These are phyloP conservation scores for Ladona fulva DNA, from an alignment of 1,140 invertebrate genomes.

Conservation along the genomic window DNA sequence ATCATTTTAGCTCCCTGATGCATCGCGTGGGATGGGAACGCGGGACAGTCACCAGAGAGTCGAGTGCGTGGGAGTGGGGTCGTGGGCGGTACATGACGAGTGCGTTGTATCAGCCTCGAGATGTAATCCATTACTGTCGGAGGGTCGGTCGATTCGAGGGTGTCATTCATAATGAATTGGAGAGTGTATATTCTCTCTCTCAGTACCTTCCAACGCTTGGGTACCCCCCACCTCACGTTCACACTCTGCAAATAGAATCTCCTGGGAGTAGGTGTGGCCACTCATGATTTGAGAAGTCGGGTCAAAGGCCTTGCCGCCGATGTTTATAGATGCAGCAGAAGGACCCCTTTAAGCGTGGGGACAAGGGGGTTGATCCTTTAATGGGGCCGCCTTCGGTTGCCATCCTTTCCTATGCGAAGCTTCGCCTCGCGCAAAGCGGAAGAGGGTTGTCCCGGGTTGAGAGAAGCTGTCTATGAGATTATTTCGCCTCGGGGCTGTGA, in stretches of 20 bases:
- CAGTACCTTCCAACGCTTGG: not conserved
- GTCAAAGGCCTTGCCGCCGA: not conserved
- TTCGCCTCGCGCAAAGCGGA: not conserved
- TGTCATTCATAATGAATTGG: constrained; percentile 10
- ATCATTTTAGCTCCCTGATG: not conserved
- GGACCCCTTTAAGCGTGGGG: not conserved
- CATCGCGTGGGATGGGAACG: not conserved
- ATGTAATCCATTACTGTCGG: not conserved
- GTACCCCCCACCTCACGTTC: not conserved
- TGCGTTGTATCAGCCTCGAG: not conserved
- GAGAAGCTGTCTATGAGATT: not conserved
- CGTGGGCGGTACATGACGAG: not conserved
- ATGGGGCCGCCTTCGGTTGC: not conserved
- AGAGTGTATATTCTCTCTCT: not conserved
- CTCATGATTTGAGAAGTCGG: not conserved
- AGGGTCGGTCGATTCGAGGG: not conserved
- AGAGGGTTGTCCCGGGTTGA: too few species aligned
- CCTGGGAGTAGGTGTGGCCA: not conserved
- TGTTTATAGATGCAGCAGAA: not conserved
- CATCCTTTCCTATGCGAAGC: not conserved
- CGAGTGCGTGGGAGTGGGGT: too few species aligned
- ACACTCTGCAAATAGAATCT: not conserved
- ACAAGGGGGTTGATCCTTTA: not conserved
- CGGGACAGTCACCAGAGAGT: not conserved
- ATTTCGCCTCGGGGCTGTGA: not conserved